phyloP scores from a whole-genome alignment of 2,888 invertebrate genomes.

The Xestia ashworthii region DNA sequence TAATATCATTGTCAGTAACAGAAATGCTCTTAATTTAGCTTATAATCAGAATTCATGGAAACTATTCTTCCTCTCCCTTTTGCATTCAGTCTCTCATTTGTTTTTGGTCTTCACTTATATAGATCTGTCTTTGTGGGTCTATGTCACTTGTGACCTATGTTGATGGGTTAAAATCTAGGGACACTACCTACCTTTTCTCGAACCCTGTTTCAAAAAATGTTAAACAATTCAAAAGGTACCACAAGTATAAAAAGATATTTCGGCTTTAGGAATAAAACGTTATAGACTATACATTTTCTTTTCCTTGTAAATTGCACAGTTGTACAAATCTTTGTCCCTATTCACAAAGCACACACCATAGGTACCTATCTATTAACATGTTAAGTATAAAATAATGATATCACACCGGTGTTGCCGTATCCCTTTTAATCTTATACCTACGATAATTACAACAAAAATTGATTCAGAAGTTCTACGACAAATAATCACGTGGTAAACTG shows the following conservation, averaged over 20 bases:
- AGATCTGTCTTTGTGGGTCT: background rate
- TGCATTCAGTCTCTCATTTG: too few relatives aligned
- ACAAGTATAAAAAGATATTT: background rate
- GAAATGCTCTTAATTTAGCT: background rate
- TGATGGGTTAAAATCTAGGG: background rate
- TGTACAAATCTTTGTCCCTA: conserved; percentile 24
- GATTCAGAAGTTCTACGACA: conserved; percentile 28
- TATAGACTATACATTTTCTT: background rate
- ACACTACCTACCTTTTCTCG: too few relatives aligned
- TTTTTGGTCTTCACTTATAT: background rate
- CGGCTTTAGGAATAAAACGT: background rate
- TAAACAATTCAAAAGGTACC: background rate
- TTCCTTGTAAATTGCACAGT: conserved; percentile 21
- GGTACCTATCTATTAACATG: conserved; percentile 28
- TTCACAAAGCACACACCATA: conserved; percentile 23
- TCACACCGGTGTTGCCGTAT: conserved; percentile 19
- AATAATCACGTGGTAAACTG: background rate
- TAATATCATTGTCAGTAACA: background rate
- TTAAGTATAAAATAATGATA: conserved; percentile 52
- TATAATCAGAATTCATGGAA: background rate
- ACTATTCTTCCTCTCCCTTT: background rate
- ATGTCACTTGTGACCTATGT: too few relatives aligned
- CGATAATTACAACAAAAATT: background rate
- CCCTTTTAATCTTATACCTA: conserved; percentile 42
- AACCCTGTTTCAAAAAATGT: too few relatives aligned